Base-by-base conservation (phyloP, 2,888 invertebrate species). In the Aethes cnicana region DNA sequence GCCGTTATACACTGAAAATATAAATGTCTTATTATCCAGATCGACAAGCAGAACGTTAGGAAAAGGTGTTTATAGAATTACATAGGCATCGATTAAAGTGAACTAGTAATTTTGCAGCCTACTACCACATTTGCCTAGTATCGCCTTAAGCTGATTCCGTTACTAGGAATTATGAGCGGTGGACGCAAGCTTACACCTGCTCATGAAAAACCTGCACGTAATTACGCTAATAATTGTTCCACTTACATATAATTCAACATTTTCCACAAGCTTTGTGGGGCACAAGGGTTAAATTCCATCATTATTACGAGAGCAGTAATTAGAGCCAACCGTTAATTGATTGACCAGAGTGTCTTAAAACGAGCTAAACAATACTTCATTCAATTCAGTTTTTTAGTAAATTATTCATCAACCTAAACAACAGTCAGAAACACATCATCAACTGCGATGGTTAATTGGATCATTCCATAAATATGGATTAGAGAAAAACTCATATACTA, bases 61-160 rank as follows among this genome's bases (percentile, higher is more conserved):
- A 69, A 76, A 76, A 79, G 76, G 76, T 79, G 76, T 72, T 84
- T 84, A 32, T 37, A 81, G 80, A 80, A 81, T 76, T 77, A 73
- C 74, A 72, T 66, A 72, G 72, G 74, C 74, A 75, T 81, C 76
- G 75, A 81, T 85, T 84, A 83, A 71, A 72, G 72, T 68, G 69
- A 73, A 77, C 77, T 66, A 76, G 83, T 78, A 83, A 82, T 84
- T 84, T 84, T 63, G 73, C 80, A 80, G 77, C 73, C 74, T 73
- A 82, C 81, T 77, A 74, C 75, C 83, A 82, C 74, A 82, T 80
- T 84, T 84, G 79, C 77, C 78, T 77, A 77, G 77, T 74, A 79
- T 73, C 72, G 83, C 84, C 84, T 75, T 76, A 77, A 85, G 85
- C 80, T 74, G 73, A 75, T 78, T 74, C 85, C 81, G 84, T 84